A percentile compares a stretch with the other conserved stretches of the same genome.
These are phyloP conservation scores for Deilephila elpenor DNA, from an alignment of 2,888 invertebrate genomes.

Conservation along the genomic window DNA sequence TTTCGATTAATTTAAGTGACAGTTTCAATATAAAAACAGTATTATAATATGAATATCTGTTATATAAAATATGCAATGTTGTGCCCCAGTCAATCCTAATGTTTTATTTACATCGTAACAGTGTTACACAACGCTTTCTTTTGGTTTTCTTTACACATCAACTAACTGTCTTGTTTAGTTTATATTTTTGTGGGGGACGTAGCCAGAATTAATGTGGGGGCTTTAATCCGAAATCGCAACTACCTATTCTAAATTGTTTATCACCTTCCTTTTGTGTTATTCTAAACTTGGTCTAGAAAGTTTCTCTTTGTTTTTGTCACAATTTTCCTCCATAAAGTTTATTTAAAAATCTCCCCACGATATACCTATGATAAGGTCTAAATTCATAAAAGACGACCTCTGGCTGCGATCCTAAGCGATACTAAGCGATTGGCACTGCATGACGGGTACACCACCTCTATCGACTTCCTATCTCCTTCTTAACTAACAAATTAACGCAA, in stretches of 20 bases:
- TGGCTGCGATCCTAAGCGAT: slow-evolving; percentile 29
- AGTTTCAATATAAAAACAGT: slow-evolving; percentile 5
- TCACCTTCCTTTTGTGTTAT: background rate
- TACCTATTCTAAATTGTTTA: background rate
- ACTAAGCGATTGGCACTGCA: slow-evolving; percentile 65
- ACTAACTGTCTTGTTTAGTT: slow-evolving; percentile 52
- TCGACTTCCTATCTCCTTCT: slow-evolving; percentile 59
- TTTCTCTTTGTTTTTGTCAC: background rate
- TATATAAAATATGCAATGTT: slow-evolving; percentile 88
- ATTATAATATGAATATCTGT: slow-evolving; percentile 42
- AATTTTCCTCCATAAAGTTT: background rate
- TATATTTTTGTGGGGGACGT: slow-evolving; percentile 38
- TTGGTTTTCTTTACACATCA: slow-evolving; percentile 65
- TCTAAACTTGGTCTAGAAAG: too few species aligned
- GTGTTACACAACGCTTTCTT: slow-evolving; percentile 72
- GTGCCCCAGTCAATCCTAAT: slow-evolving; percentile 90
- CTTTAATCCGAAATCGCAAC: background rate
- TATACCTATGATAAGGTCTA: background rate
- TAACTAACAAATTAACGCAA: slow-evolving; percentile 67
- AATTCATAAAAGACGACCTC: background rate
- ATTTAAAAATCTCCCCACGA: background rate
- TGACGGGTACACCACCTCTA: slow-evolving; percentile 58
- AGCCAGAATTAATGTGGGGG: slow-evolving; percentile 35
- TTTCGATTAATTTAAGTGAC: slow-evolving; percentile 4
- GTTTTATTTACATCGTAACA: slow-evolving; percentile 77